These are phyloP conservation scores for Clarias macrocephalus DNA, from an alignment of 2,113 vertebrate species.

Conservation along the genomic window DNA sequence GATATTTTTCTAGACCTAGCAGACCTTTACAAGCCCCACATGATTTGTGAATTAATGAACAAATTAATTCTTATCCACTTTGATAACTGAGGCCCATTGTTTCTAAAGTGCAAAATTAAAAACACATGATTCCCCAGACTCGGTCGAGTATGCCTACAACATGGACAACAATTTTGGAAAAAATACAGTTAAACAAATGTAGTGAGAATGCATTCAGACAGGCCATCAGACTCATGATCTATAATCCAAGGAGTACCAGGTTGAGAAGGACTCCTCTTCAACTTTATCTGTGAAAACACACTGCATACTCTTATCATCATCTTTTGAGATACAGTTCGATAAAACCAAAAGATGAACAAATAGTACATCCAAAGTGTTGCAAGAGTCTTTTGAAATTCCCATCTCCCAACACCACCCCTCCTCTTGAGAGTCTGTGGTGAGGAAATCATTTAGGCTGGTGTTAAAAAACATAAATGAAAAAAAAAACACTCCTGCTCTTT, in stretches of 20 bases:
- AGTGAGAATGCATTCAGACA: slow-evolving; percentile 33
- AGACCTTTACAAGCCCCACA: background rate
- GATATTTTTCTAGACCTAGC: background rate
- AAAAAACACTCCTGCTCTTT: background rate
- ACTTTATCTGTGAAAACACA: slow-evolving; percentile 31
- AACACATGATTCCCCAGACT: background rate
- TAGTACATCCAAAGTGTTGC: slow-evolving; percentile 21
- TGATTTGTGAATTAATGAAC: background rate
- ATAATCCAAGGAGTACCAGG: slow-evolving; percentile 1
- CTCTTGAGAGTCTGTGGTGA: slow-evolving; percentile 23
- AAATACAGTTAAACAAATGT: background rate
- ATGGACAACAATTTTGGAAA: background rate
- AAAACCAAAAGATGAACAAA: slow-evolving; percentile 28
- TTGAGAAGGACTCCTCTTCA: slow-evolving; percentile 2
- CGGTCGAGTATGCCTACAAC: background rate
- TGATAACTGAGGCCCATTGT: background rate
- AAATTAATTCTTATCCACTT: background rate
- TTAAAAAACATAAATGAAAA: background rate
- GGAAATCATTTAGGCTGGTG: slow-evolving; percentile 19
- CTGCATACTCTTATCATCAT: slow-evolving; percentile 15
- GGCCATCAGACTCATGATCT: background rate
- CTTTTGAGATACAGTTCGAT: slow-evolving; percentile 14
- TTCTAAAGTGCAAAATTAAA: background rate
- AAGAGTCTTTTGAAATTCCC: slow-evolving; percentile 20
- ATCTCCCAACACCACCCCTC: background rate